These are phyloP conservation scores for Olivierus martensii DNA, from an alignment of 1,140 invertebrate genomes.

Conservation along the genomic window DNA sequence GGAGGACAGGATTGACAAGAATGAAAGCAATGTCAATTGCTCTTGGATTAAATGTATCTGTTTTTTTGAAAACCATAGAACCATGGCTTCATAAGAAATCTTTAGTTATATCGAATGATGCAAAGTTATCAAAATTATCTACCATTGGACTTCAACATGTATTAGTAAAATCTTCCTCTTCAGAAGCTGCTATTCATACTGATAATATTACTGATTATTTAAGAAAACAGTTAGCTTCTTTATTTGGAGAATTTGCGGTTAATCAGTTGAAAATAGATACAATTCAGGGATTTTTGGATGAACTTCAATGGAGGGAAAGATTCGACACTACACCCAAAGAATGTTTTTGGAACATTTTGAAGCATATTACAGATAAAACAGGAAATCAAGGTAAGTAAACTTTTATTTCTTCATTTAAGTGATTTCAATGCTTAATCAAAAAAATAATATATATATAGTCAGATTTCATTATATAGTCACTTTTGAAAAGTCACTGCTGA, in stretches of 20 bases:
- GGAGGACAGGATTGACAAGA: background rate
- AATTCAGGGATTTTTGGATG: conserved; percentile 1
- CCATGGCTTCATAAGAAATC: background rate
- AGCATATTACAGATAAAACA: background rate
- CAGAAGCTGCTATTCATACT: background rate
- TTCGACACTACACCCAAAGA: background rate
- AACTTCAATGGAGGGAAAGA: background rate
- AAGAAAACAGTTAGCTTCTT: background rate
- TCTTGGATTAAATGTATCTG: background rate
- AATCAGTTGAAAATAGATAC: background rate
- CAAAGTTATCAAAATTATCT: background rate
- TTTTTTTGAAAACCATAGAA: background rate
- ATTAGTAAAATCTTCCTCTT: background rate
- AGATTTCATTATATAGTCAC: no score
- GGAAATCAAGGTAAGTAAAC: no score
- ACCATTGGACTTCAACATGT: conserved; percentile 1
- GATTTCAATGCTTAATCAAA: no score
- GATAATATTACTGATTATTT: background rate
- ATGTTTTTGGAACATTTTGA: conserved; percentile 4
- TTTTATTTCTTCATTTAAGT: no score
- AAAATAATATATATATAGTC: no score
- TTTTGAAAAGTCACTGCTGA: no score
- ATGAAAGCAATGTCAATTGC: background rate
- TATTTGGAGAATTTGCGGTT: background rate
- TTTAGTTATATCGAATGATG: background rate